Percentiles rank a stretch among this genome's conserved stretches.
Conservation (phyloP, 2,888 invertebrate genomes). For the Coelinius sp. region DNA sequence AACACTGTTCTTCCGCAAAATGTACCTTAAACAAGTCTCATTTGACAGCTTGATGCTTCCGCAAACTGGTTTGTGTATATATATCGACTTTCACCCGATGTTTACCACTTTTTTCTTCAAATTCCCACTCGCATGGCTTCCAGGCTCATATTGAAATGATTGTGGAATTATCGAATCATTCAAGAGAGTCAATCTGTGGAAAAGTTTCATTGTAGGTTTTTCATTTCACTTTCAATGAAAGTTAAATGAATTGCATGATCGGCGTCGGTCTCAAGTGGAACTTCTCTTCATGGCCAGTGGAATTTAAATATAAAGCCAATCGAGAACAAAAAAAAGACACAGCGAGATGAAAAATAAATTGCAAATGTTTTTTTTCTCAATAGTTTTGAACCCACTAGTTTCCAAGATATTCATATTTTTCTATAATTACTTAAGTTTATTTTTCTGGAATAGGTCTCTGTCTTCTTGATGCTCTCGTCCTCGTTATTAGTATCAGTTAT, state of each 20-base stretch:
- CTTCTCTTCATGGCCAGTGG: not conserved
- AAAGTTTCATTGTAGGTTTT: constrained; percentile 5
- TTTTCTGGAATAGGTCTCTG: too few species aligned
- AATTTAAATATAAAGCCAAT: too few species aligned
- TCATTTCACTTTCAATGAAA: constrained; percentile 20
- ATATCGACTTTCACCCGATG: constrained; percentile 6
- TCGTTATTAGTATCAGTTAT: too few species aligned
- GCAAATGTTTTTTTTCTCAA: too few species aligned
- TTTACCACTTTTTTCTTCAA: too few species aligned
- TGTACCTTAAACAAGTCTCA: not conserved
- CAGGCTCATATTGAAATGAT: not conserved
- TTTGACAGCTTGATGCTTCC: not conserved
- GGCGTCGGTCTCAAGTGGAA: not conserved
- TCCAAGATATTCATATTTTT: too few species aligned
- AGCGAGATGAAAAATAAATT: too few species aligned
- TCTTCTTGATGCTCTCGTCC: too few species aligned
- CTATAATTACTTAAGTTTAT: too few species aligned
- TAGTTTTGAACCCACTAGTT: too few species aligned
- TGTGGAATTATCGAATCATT: not conserved
- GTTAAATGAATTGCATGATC: not conserved
- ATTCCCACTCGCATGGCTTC: not conserved
- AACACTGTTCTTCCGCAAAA: too few species aligned
- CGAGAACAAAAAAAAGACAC: too few species aligned
- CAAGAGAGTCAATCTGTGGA: not conserved
- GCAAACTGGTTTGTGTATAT: not conserved